These are phyloP conservation scores for Megaceryle torquata DNA, from an alignment of 2,113 vertebrate genomes.

Conservation along the genomic window DNA sequence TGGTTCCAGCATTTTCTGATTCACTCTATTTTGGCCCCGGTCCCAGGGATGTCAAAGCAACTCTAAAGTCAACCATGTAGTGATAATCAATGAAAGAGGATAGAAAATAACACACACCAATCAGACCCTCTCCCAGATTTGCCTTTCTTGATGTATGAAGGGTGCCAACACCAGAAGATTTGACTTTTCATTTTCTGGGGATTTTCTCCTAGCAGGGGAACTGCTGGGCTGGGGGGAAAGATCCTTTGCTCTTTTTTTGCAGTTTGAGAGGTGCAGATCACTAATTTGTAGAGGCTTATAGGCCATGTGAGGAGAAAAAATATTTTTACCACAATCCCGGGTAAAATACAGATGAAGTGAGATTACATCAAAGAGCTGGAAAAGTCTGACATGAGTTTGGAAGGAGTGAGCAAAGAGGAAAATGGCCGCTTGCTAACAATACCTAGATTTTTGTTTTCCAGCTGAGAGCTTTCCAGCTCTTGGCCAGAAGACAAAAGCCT, in stretches of 20 bases:
- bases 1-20: conserved; percentile 25
- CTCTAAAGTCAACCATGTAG: not conserved
- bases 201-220: not conserved
- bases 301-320: not conserved
- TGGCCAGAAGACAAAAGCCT: not conserved
- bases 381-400: not conserved
- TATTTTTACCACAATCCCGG: not conserved
- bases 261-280: not conserved
- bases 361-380: not conserved
- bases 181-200: not conserved
- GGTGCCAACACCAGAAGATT: not conserved
- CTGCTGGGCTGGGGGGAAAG: not conserved
- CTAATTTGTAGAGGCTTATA: not conserved
- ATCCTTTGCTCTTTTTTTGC: not conserved
- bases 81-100: not conserved
- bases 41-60: not conserved
- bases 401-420: not conserved
- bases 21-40: not conserved
- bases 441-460: not conserved
- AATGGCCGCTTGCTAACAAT: accelerated
- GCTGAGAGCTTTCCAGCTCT: not conserved
- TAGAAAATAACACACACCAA: not conserved
- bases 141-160: not conserved
- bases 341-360: not conserved
- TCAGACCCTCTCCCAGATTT: not conserved